These are phyloP conservation scores for Neotragus moschatus DNA, from an alignment of 2,113 vertebrate species.

Conservation along the genomic window DNA sequence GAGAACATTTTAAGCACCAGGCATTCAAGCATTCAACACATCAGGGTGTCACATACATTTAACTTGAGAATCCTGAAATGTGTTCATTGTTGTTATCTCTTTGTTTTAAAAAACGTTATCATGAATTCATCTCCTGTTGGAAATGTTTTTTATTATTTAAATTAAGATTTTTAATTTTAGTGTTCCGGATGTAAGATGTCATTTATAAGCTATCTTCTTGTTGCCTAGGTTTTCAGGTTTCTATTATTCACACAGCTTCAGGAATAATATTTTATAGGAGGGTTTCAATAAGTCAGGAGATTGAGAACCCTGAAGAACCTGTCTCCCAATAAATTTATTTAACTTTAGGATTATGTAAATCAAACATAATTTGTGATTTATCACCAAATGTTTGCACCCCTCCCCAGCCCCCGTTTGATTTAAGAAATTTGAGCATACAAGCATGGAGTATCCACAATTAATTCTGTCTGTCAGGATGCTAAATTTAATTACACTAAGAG, in stretches of 20 bases:
- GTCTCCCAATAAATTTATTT: slow-evolving; percentile 12
- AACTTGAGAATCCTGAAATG: slow-evolving; percentile 73
- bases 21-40: slow-evolving; percentile 77
- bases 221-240: slow-evolving; percentile 42
- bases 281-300: slow-evolving; percentile 45
- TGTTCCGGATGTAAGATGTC: slow-evolving; percentile 24
- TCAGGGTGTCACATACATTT: slow-evolving; percentile 73
- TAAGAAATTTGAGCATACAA: slow-evolving; percentile 62
- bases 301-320: slow-evolving; percentile 53
- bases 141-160: slow-evolving; percentile 51
- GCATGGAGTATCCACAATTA: slow-evolving; percentile 55
- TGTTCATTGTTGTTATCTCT: slow-evolving; percentile 71
- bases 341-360: slow-evolving; percentile 48
- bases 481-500: slow-evolving; percentile 62
- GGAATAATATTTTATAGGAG: slow-evolving; percentile 60
- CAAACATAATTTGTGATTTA: slow-evolving; percentile 66
- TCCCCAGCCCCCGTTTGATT: slow-evolving; percentile 55
- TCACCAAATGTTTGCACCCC: slow-evolving; percentile 50
- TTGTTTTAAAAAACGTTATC: slow-evolving; percentile 71
- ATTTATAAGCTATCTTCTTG: slow-evolving; percentile 31
- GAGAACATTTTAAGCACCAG: slow-evolving; percentile 72
- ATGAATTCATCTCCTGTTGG: slow-evolving; percentile 70
- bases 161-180: slow-evolving; percentile 70
- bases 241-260: slow-evolving; percentile 8
- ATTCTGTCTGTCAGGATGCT: slow-evolving; percentile 67